Evolutionary conservation across 1,140 invertebrate genomes (phyloP).

Genomic region (Procambarus clarkii): DNA sequence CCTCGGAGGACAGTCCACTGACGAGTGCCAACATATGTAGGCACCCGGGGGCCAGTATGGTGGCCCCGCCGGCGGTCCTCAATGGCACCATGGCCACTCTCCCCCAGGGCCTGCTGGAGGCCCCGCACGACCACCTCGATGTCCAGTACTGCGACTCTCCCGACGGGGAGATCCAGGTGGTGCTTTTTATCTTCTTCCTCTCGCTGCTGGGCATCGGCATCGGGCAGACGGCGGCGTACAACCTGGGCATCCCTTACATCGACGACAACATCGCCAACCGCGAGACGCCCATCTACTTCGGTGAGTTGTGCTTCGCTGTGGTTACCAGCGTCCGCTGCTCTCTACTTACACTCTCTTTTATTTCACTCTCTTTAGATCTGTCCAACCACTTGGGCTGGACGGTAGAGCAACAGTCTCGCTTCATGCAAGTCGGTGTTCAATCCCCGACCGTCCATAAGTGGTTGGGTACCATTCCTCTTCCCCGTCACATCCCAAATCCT

Average conservation of each 20-base stretch:
- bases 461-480: too few relatives aligned
- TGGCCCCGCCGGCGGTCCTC: background rate
- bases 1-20: slow-evolving; percentile 67
- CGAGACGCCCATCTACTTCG: slow-evolving; percentile 95
- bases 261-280: slow-evolving; percentile 94
- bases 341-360: too few relatives aligned
- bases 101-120: background rate
- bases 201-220: slow-evolving; percentile 92
- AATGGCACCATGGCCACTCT: background rate
- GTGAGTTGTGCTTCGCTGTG: slow-evolving; percentile 78
- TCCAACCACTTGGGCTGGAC: too few relatives aligned
- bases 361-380: too few relatives aligned
- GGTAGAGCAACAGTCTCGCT: too few relatives aligned
- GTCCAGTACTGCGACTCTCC: slow-evolving; percentile 30
- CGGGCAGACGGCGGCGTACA: slow-evolving; percentile 90
- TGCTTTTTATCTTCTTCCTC: slow-evolving; percentile 88
- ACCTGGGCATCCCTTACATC: slow-evolving; percentile 90
- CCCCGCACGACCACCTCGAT: background rate
- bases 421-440: too few relatives aligned
- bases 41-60: background rate
- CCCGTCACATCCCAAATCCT: too few relatives aligned
- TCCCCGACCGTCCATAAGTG: too few relatives aligned
- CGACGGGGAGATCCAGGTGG: slow-evolving; percentile 63
- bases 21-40: slow-evolving; percentile 37
- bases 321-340: too few relatives aligned